Evolutionary conservation across 1,140 invertebrate species (phyloP).

Genomic region (Lepidurus packardi): DNA sequence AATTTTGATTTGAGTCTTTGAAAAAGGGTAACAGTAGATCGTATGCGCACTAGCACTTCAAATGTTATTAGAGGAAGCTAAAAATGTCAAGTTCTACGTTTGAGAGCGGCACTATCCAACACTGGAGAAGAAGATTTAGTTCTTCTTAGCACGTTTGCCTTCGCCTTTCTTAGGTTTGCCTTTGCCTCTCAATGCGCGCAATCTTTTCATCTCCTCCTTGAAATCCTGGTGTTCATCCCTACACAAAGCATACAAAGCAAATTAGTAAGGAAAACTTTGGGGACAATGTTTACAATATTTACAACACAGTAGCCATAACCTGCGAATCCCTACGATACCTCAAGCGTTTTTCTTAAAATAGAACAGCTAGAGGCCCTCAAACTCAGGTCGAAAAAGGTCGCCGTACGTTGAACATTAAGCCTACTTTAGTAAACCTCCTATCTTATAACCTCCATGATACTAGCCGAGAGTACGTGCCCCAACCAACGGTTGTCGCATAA

Average conservation of each 20-base stretch:
- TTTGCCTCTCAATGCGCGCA: conserved; percentile 35
- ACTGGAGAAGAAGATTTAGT: conserved; percentile 23
- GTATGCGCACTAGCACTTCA: conserved; percentile 17
- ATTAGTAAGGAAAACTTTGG: neutral
- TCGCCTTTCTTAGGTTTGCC: conserved; percentile 35
- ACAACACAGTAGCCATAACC: neutral
- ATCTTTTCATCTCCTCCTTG: conserved; percentile 35
- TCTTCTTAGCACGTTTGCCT: conserved; percentile 34
- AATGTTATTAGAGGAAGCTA: neutral
- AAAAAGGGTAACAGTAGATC: conserved; percentile 1
- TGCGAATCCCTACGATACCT: neutral
- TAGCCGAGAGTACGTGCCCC: no score
- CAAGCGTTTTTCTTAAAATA: conserved; percentile 4
- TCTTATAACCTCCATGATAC: neutral
- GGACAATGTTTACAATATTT: neutral
- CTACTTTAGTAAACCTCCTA: neutral
- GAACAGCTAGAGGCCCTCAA: neutral
- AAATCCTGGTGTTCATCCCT: conserved; percentile 35
- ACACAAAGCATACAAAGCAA: neutral
- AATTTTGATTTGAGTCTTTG: neutral
- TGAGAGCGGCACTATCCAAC: neutral
- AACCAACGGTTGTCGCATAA: no score
- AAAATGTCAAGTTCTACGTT: neutral
- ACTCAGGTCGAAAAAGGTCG: neutral
- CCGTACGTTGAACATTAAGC: neutral